Evolutionary conservation across 2,888 invertebrate species (phyloP), one percentile per base, ranked within the genome.

Genomic region (Dryocosmus kuriphilus): DNA sequence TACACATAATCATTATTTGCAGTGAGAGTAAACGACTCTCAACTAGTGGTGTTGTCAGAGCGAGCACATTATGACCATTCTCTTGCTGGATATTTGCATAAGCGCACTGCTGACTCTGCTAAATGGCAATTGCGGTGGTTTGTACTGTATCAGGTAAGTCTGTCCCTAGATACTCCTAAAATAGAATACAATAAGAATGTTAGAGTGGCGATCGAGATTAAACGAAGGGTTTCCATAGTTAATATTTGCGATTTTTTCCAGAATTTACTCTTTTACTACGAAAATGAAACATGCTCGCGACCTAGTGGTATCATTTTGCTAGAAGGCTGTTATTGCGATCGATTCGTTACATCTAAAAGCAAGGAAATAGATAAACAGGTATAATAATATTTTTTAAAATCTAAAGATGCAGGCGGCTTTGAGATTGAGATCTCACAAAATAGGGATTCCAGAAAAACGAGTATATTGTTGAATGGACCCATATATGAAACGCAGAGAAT

Each of bases 201-300:
- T 67, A 16, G 67, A 14, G 35, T 19, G 9, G 41, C n/a, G n/a
- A n/a, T n/a, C n/a, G n/a, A n/a, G n/a, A n/a, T n/a, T n/a, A n/a
- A n/a, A n/a, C n/a, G n/a, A n/a, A n/a, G n/a, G n/a, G n/a, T n/a
- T n/a, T n/a, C n/a, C n/a, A n/a, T n/a, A n/a, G 9, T 35, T 38
- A 11, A 22, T 7, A 24, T 41, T 41, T 74, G 30, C n/a, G 41
- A 32, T 27, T 24, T 60, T n/a, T 41, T 94, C 55, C 94, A 98
- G 96, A 98, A 98, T 92, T 92, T 98, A 87, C 92, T 98, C 85
- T 98, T 98, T 92, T 98, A 98, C 93, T 98, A 97, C 92, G 98
- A 98, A 89, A 96, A 95, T 75, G 97, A 98, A 89, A 94, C 94
- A 88, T 95, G 95, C 86, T 93, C 94, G 27, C 93, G 96, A 46